Conservation (phyloP, 2,113 vertebrate genomes). For the Clarias batrachus region DNA sequence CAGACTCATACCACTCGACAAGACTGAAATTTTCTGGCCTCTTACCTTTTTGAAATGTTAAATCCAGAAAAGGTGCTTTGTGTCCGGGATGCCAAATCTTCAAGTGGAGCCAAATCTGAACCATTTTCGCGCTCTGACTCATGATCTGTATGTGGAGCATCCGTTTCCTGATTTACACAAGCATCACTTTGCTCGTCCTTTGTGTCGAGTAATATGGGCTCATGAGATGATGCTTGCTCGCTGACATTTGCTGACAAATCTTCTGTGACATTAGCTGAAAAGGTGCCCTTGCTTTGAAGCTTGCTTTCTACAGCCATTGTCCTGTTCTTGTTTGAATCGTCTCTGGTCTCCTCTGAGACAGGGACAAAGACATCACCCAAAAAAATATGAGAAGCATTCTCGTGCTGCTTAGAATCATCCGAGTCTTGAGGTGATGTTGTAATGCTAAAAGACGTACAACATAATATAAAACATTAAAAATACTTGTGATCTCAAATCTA, state of each 20-base stretch:
- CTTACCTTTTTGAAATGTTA: neutral
- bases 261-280: neutral
- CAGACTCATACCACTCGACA: neutral
- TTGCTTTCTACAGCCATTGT: neutral
- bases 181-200: neutral
- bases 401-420: neutral
- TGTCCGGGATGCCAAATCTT: neutral
- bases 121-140: neutral
- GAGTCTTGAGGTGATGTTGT: neutral
- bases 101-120: neutral
- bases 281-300: neutral
- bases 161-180: neutral
- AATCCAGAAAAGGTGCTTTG: neutral
- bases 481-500: neutral
- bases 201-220: neutral
- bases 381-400: slow-evolving; percentile 9
- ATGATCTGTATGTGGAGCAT: neutral
- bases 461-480: too few relatives aligned
- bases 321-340: neutral
- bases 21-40: neutral
- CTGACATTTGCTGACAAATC: neutral
- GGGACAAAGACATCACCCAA: slow-evolving; percentile 11
- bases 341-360: neutral
- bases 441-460: neutral
- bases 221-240: neutral